Conservation (phyloP, 2,888 invertebrate species). For the Pollenia angustigena region DNA sequence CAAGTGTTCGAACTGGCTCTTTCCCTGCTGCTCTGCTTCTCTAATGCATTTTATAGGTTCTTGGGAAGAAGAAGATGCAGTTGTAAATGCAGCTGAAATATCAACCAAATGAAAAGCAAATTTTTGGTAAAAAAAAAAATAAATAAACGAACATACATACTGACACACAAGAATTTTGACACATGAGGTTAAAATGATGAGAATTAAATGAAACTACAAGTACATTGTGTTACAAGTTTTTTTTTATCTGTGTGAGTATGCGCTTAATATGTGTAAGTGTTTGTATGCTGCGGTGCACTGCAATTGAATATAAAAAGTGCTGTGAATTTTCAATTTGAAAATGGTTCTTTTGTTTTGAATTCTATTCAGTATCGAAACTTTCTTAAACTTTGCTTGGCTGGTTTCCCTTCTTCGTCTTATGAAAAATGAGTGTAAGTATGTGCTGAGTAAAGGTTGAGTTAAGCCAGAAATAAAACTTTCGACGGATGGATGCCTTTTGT, state of each 20-base stretch:
- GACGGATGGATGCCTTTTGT: constrained; percentile 31
- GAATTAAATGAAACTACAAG: constrained; percentile 43
- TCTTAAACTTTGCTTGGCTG: background rate
- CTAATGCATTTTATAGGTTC: constrained; percentile 9
- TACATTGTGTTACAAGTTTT: background rate
- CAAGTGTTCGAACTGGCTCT: constrained; percentile 1
- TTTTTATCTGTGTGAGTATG: background rate
- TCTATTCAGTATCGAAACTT: constrained; percentile 12
- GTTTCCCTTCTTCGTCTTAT: too few species aligned
- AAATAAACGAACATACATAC: background rate
- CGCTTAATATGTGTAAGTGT: background rate
- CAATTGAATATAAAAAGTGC: constrained; percentile 25
- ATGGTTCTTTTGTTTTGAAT: constrained; percentile 54
- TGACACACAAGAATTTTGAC: constrained; percentile 28
- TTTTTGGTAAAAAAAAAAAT: background rate
- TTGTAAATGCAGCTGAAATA: constrained; percentile 1
- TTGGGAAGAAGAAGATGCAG: background rate
- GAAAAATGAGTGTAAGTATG: background rate
- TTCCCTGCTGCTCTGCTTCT: background rate
- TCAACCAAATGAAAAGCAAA: constrained; percentile 22
- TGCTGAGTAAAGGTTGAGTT: background rate
- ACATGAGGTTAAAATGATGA: constrained; percentile 58
- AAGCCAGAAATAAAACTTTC: constrained; percentile 11
- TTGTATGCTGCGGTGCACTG: background rate
- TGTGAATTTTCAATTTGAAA: constrained; percentile 64